phyloP scores from a whole-genome alignment of 2,888 invertebrate genomes.

The Agriopis aurantiaria region DNA sequence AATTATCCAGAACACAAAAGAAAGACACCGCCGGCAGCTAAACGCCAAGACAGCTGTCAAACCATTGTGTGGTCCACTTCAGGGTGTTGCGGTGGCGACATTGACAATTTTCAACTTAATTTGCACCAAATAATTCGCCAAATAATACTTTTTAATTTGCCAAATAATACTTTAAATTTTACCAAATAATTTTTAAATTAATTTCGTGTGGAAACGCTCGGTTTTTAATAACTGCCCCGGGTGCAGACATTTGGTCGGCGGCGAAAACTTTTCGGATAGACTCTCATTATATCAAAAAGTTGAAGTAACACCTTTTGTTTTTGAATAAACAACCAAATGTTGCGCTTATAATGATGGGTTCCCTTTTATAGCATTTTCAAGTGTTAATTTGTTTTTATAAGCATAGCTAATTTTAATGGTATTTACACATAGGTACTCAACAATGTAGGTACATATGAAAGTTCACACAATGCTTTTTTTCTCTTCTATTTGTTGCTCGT shows the following conservation, averaged over 20 bases:
- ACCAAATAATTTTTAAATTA: conserved; percentile 38
- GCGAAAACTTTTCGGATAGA: conserved; percentile 42
- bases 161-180: conserved; percentile 34
- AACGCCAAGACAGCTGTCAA: conserved; percentile 46
- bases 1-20: too few relatives aligned
- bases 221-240: conserved; percentile 45
- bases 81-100: conserved; percentile 40
- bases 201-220: conserved; percentile 44
- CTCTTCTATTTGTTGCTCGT: neutral
- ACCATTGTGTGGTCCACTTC: conserved; percentile 43
- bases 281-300: conserved; percentile 32
- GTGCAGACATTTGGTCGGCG: conserved; percentile 49
- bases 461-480: neutral
- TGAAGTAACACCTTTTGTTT: conserved; percentile 42
- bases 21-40: neutral
- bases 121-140: conserved; percentile 28
- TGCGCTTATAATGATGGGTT: conserved; percentile 29
- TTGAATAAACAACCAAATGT: conserved; percentile 16
- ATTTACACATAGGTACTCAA: neutral
- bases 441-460: neutral
- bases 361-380: conserved; percentile 35
- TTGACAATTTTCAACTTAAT: conserved; percentile 41
- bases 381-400: conserved; percentile 7
- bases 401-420: neutral
- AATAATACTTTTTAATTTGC: conserved; percentile 31